Evolutionary conservation across 2,797 vertebrate species (phyloP).

Genomic region (Mormyrops boulengeri): DNA sequence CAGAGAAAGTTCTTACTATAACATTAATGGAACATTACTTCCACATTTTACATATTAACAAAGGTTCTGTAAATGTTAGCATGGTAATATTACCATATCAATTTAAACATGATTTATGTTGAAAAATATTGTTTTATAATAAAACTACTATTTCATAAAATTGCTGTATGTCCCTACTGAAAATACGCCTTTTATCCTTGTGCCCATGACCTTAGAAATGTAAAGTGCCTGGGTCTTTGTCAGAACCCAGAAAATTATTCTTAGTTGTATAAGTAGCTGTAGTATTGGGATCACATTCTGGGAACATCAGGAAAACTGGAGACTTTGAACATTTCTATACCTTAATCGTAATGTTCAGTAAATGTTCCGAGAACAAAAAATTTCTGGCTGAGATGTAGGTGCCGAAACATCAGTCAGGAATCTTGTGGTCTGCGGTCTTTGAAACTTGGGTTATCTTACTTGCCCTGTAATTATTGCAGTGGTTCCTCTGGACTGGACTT

Average conservation of each 20-base stretch:
- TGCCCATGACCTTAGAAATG: no score
- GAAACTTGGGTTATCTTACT: not conserved
- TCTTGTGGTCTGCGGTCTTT: not conserved
- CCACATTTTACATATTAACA: no score
- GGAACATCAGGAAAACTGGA: not conserved
- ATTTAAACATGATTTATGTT: no score
- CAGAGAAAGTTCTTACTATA: no score
- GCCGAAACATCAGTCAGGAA: not conserved
- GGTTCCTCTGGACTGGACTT: not conserved
- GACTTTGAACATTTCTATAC: not conserved
- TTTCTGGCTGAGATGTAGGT: not conserved
- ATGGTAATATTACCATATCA: no score
- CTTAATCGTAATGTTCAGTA: not conserved
- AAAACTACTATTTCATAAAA: no score
- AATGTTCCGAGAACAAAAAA: not conserved
- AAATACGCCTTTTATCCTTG: no score
- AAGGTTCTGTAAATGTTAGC: no score
- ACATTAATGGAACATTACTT: no score
- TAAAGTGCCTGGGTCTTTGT: not conserved
- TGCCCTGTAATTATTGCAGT: conserved; percentile 1
- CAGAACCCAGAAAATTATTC: not conserved
- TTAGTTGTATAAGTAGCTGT: not conserved
- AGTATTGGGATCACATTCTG: not conserved
- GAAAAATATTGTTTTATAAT: no score
- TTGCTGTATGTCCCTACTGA: no score